Evolutionary conservation across 2,113 vertebrate species (phyloP).

Genomic region (Phaethornis superciliosus): DNA sequence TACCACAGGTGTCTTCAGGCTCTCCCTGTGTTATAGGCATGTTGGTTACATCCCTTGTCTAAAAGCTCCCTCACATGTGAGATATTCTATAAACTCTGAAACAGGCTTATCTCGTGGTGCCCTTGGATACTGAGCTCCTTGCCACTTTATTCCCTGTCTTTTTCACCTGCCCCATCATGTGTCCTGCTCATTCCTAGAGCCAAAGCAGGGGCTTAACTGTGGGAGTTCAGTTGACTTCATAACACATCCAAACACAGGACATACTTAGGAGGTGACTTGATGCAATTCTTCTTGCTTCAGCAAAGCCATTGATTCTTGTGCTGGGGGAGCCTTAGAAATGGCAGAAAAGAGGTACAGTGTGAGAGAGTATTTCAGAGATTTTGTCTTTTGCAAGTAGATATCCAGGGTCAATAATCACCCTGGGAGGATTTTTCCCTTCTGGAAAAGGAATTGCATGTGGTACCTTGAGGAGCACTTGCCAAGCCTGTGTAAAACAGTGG

Average conservation of each 20-base stretch:
- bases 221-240: neutral
- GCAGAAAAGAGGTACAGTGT: neutral
- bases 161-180: neutral
- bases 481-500: neutral
- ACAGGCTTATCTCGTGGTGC: rapidly evolving
- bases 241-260: neutral
- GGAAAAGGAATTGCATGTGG: neutral
- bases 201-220: neutral
- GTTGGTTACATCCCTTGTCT: neutral
- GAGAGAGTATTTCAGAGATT: neutral
- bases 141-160: neutral
- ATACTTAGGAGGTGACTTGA: neutral
- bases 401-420: neutral
- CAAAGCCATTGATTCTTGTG: neutral
- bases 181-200: neutral
- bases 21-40: rapidly evolving
- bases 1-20: neutral
- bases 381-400: neutral
- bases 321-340: neutral
- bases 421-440: neutral
- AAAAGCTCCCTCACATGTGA: rapidly evolving
- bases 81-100: too few species aligned
- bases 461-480: neutral
- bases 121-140: neutral
- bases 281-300: neutral